Conservation (phyloP, 2,113 vertebrate genomes). For the Spilogale gracilis region DNA sequence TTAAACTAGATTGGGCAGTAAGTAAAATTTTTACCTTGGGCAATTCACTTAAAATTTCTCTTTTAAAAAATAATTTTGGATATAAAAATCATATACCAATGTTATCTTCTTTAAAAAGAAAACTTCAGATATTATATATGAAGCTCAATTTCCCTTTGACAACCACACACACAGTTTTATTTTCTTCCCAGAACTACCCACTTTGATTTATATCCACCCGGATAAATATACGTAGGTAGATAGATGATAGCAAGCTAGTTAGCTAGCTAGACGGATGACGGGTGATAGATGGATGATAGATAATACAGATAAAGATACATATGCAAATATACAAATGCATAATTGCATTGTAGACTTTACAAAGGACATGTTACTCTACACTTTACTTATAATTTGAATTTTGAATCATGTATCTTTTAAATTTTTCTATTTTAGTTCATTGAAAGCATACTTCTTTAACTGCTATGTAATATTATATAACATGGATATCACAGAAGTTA, state of each 20-base stretch:
- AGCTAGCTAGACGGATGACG: neutral
- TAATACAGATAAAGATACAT: neutral
- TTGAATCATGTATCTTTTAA: neutral
- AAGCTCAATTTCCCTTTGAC: neutral
- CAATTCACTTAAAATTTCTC: slow-evolving; percentile 8
- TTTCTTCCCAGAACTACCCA: neutral
- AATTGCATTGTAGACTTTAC: neutral
- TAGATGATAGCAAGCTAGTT: neutral
- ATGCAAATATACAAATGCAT: neutral
- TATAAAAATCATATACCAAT: slow-evolving; percentile 40
- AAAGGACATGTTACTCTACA: neutral
- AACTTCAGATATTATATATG: neutral
- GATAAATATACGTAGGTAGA: neutral
- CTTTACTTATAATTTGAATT: neutral
- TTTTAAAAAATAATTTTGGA: slow-evolving; percentile 56
- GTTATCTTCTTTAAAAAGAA: neutral
- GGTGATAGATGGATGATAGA: neutral
- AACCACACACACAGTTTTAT: neutral
- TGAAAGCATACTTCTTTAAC: neutral
- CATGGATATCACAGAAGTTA: neutral
- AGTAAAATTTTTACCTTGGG: slow-evolving; percentile 6
- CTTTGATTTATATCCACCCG: neutral
- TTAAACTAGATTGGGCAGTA: neutral
- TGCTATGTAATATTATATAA: neutral
- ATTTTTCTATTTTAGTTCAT: neutral